Conservation (phyloP, 1,140 invertebrate genomes). For the honey bee (Apis mellifera) region Amel_HAv3.1 CM009933.2:9259001-9259500, state of each 20-base stretch:
- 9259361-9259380: conserved; percentile 7
- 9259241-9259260: not conserved
- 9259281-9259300: not conserved
- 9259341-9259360: conserved; percentile 8
- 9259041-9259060: not conserved
- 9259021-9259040: too few species aligned
- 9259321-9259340: not conserved
- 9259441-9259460: conserved; percentile 8
- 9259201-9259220: not conserved
- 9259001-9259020: not conserved
- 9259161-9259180: not conserved
- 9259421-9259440: not conserved
- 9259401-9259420: conserved; percentile 34
- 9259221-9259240: too few species aligned
- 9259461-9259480: not conserved
- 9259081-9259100: not conserved
- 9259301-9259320: conserved; percentile 40
- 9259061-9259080: not conserved
- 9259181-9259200: not conserved
- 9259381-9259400: conserved; percentile 51
- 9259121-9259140: not conserved
- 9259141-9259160: conserved; percentile 30
- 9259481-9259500: not conserved
- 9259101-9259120: not conserved
- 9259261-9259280: not conserved